Percentiles rank a stretch among this genome's conserved stretches.
These are phyloP conservation scores for Drosophila lacicola DNA, from an alignment of 2,888 invertebrate species.

Conservation along the genomic window DNA sequence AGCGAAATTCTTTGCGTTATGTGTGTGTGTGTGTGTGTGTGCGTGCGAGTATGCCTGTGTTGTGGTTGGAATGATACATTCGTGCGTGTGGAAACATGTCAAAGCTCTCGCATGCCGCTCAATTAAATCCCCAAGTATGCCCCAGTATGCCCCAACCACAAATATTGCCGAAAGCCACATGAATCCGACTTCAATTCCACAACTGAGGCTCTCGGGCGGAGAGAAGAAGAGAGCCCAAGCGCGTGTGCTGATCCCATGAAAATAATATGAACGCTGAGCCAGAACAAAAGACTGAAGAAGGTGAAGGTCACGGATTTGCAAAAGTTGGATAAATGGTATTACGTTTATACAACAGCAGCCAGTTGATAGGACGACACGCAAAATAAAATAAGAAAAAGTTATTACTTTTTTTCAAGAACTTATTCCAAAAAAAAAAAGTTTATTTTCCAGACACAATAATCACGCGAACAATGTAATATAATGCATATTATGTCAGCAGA, in stretches of 20 bases:
- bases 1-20: slow-evolving; percentile 53
- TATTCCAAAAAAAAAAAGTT: too few species aligned
- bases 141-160: slow-evolving; percentile 47
- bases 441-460: too few species aligned
- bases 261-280: slow-evolving; percentile 27
- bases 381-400: background rate
- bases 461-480: too few species aligned
- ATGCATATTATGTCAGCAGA: too few species aligned
- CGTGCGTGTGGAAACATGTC: slow-evolving; percentile 56
- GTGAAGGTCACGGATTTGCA: slow-evolving; percentile 3
- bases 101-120: slow-evolving; percentile 60
- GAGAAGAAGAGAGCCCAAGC: slow-evolving; percentile 21
- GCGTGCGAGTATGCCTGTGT: slow-evolving; percentile 10
- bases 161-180: slow-evolving; percentile 21
- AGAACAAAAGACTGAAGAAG: slow-evolving; percentile 5
- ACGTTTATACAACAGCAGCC: background rate
- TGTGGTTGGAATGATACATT: slow-evolving; percentile 34
- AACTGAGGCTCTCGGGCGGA: background rate
- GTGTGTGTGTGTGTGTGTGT: slow-evolving; percentile 2
- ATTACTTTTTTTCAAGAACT: too few species aligned
- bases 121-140: slow-evolving; percentile 71
- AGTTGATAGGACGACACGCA: too few species aligned
- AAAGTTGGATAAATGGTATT: slow-evolving; percentile 3
- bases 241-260: slow-evolving; percentile 66
- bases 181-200: slow-evolving; percentile 23